Evolutionary conservation across 2,797 vertebrate species (phyloP), one percentile per base, ranked within the genome.

Genomic region (Buphagus erythrorhynchus): DNA sequence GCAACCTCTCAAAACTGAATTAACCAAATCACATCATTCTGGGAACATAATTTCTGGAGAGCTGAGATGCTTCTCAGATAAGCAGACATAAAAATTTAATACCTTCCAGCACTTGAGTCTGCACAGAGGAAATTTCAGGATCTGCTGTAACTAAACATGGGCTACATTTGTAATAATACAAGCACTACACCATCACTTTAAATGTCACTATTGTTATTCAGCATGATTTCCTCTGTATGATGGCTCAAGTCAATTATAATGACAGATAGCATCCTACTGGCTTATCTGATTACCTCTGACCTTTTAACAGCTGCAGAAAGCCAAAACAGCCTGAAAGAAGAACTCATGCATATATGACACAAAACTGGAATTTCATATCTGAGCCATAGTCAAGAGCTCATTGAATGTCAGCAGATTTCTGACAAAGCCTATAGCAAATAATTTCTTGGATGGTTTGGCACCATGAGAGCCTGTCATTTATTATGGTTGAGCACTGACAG

Each of bases 251-350:
- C 96, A 97, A 97, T 97, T 97, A 97, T 61, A 95, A 86, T 97
- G 96, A 97, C 96, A 97, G 86, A 97, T 96, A 95, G 83, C 93
- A 92, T 95, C 88, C 93, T 95, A 92, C 73, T 93, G 95, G 95
- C 80, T 97, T 59, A 97, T 97, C 94, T 94, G 94, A 97, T 97
- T 98, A 97, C 95, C 96, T 98, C 92, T 97, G 97, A 97, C 95
- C 96, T 97, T 98, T 97, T 91, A 97, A 97, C 96, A 97, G 95
- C 88, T 97, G 87, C 79, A 93, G 86, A 95, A 95, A 97, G 89
- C 83, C 96, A 97, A 96, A 97, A 95, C 85, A 96, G 83, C 91
- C 86, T 40, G 90, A 95, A 96, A 97, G 88, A 91, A 90, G 81
- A 95, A 90, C 78, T 96, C 94, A 94, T 95, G 95, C 90, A 97